Conservation (phyloP, 2,113 vertebrate species). For the Nothocercus nigrocapillus region DNA sequence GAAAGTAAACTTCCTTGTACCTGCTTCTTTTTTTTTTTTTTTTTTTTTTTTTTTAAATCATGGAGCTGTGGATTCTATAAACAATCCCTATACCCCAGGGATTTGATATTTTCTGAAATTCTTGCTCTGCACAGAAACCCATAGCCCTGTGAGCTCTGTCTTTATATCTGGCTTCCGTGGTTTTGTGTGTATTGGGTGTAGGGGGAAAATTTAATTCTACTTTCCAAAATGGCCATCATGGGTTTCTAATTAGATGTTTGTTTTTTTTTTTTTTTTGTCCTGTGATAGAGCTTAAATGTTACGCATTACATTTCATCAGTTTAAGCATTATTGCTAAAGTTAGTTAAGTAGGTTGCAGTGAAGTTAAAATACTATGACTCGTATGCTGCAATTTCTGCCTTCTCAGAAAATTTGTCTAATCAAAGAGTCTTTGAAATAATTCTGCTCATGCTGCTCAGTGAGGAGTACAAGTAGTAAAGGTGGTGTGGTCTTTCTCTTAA, state of each 20-base stretch:
- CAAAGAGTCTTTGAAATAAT: slow-evolving; percentile 40
- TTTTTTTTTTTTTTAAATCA: no score
- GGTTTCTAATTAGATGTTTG: slow-evolving; percentile 35
- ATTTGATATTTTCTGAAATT: not conserved
- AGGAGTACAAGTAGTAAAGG: not conserved
- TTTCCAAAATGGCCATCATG: slow-evolving; percentile 6
- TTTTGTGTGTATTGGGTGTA: not conserved
- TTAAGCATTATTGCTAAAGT: not conserved
- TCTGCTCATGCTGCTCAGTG: not conserved
- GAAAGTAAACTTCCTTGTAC: not conserved
- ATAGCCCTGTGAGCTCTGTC: not conserved
- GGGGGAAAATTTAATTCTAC: not conserved
- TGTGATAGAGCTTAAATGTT: slow-evolving; percentile 32
- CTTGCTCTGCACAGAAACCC: not conserved
- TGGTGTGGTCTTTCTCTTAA: not conserved
- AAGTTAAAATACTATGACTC: slow-evolving; percentile 43
- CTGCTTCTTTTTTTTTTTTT: not conserved
- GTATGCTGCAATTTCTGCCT: slow-evolving; percentile 30
- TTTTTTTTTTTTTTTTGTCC: not conserved
- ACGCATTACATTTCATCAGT: not conserved
- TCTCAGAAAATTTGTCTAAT: slow-evolving; percentile 31
- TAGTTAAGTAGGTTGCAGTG: slow-evolving; percentile 31
- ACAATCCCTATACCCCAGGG: not conserved
- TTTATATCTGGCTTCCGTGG: not conserved
- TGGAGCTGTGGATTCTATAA: not conserved